Evolutionary conservation across 2,888 invertebrate species (phyloP).

Genomic region (Xestia xanthographa): DNA sequence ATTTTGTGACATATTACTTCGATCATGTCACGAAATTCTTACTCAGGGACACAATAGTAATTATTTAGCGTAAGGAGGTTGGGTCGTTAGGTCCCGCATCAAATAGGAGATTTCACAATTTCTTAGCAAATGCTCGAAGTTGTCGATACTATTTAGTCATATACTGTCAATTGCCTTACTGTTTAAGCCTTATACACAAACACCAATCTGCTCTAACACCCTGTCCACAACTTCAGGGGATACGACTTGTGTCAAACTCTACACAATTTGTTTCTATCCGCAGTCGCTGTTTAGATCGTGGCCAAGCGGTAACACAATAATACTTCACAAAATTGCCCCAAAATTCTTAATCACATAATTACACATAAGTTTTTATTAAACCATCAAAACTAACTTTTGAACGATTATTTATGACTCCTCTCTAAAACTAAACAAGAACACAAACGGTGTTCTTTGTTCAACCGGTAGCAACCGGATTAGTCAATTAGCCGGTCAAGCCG

Average conservation of each 20-base stretch:
- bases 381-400: neutral
- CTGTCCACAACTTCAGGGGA: neutral
- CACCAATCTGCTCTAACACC: neutral
- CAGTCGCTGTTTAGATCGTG: neutral
- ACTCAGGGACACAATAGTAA: neutral
- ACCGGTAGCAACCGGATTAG: conserved; percentile 63
- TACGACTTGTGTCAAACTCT: neutral
- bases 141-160: neutral
- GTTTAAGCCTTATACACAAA: neutral
- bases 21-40: neutral
- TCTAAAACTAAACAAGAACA: conserved; percentile 11
- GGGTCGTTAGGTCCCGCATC: neutral
- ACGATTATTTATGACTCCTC: conserved; percentile 10
- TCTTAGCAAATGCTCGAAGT: neutral
- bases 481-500: conserved; percentile 70
- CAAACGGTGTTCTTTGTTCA: conserved; percentile 57
- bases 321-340: neutral
- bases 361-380: neutral
- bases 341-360: neutral
- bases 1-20: neutral
- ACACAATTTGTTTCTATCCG: neutral
- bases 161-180: neutral
- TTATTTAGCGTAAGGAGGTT: neutral
- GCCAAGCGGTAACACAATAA: neutral
- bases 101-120: neutral